Conservation (phyloP, 2,797 vertebrate species). For the Tinamus major region DNA sequence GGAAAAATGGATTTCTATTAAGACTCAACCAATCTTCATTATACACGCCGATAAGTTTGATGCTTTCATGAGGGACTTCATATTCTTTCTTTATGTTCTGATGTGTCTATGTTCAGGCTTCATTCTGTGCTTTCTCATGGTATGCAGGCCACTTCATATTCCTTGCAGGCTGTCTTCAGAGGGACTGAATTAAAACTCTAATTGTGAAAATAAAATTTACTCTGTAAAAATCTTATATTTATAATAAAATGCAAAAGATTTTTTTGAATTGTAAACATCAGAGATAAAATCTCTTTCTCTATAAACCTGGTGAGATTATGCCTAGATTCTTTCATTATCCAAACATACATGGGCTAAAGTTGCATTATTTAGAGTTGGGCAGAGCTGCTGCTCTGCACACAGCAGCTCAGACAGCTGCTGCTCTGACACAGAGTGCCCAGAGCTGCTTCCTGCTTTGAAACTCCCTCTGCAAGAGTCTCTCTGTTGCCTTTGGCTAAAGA, state of each 20-base stretch:
- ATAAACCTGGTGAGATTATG: neutral
- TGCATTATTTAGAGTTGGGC: neutral
- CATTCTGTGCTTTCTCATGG: neutral
- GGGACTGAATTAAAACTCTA: neutral
- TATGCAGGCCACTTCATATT: neutral
- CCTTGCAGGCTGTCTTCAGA: neutral
- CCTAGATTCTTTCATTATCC: neutral
- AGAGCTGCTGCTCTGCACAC: too few species aligned
- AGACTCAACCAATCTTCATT: neutral
- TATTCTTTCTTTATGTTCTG: neutral
- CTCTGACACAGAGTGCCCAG: neutral
- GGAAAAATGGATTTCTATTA: neutral
- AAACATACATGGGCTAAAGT: neutral
- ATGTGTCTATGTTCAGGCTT: neutral
- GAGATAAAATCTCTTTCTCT: neutral
- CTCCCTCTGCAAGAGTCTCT: neutral
- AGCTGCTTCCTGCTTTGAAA: neutral
- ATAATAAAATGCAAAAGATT: neutral
- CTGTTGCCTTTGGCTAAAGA: neutral
- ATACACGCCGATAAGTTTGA: neutral
- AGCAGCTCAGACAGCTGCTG: too few species aligned
- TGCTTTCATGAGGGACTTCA: fast-evolving
- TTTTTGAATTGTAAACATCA: neutral
- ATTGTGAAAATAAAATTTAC: neutral
- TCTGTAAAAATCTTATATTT: neutral